Conservation (phyloP, 2,113 vertebrate genomes). For the Anolis sagrei region DNA sequence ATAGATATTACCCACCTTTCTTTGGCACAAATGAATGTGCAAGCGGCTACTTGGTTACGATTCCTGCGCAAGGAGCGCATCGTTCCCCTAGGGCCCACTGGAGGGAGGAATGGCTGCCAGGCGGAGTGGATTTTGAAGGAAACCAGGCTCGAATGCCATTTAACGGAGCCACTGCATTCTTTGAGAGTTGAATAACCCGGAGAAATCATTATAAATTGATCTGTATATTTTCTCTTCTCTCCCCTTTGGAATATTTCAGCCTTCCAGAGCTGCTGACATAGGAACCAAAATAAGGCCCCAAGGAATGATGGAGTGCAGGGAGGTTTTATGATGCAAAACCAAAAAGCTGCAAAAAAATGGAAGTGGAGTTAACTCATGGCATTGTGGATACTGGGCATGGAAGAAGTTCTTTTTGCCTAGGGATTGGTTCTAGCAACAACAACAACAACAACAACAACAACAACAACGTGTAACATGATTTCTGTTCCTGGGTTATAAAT, state of each 20-base stretch:
- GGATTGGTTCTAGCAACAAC: too few relatives aligned
- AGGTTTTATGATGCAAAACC: too few relatives aligned
- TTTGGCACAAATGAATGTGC: accelerated
- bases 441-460: too few relatives aligned
- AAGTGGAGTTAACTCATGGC: too few relatives aligned
- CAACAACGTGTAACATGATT: too few relatives aligned
- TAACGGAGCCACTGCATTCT: conserved; percentile 60
- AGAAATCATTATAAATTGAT: conserved; percentile 64
- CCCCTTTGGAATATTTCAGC: not conserved
- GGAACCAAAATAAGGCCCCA: not conserved
- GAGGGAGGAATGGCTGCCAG: conserved; percentile 48
- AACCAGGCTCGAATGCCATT: conserved; percentile 60
- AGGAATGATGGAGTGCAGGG: not conserved
- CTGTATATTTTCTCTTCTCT: not conserved
- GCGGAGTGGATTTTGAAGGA: conserved; percentile 60
- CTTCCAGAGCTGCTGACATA: not conserved
- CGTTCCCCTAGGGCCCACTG: conserved; percentile 38
- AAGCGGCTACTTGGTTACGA: conserved; percentile 10
- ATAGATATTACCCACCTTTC: not conserved
- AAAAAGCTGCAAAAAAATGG: too few relatives aligned
- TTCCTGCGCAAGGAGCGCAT: accelerated
- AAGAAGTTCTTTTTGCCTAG: too few relatives aligned
- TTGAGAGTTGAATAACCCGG: conserved; percentile 69
- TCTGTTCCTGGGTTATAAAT: too few relatives aligned
- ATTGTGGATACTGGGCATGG: too few relatives aligned